Conservation (phyloP, 2,797 vertebrate species). For the Melanotaenia boesemani region DNA sequence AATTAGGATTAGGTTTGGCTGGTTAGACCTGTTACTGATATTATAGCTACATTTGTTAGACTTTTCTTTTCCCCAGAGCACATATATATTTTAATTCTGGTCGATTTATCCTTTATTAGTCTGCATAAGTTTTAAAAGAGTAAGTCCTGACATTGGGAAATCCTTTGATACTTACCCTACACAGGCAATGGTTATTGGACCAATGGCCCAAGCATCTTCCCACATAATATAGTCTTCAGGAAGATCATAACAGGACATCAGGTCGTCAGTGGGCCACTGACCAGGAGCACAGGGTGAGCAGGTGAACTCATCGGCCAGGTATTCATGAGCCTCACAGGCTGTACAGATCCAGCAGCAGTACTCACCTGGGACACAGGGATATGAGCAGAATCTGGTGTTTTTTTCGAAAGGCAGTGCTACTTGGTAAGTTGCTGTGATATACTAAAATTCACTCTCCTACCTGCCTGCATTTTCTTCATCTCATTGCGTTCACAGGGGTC, state of each 20-base stretch:
- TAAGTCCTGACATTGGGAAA: background rate
- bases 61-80: background rate
- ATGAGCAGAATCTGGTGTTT: constrained; percentile 33
- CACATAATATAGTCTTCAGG: constrained; percentile 99
- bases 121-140: background rate
- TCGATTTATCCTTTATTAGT: background rate
- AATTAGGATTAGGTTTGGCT: background rate
- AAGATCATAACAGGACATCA: constrained; percentile 93
- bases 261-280: constrained; percentile 93
- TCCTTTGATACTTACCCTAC: constrained; percentile 83
- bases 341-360: constrained; percentile 99
- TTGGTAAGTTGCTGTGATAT: constrained; percentile 2
- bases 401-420: constrained; percentile 36
- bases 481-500: constrained; percentile 97
- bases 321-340: constrained; percentile 95
- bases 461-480: constrained; percentile 99
- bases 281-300: constrained; percentile 93
- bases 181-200: constrained; percentile 95
- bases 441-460: constrained; percentile 67
- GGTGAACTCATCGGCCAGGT: constrained; percentile 94
- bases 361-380: constrained; percentile 79
- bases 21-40: background rate
- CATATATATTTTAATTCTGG: background rate
- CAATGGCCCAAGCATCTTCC: constrained; percentile 99
- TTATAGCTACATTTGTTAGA: background rate